These are phyloP conservation scores for Drosophila ercepeae DNA, from an alignment of 1,140 invertebrate genomes.

Conservation along the genomic window DNA sequence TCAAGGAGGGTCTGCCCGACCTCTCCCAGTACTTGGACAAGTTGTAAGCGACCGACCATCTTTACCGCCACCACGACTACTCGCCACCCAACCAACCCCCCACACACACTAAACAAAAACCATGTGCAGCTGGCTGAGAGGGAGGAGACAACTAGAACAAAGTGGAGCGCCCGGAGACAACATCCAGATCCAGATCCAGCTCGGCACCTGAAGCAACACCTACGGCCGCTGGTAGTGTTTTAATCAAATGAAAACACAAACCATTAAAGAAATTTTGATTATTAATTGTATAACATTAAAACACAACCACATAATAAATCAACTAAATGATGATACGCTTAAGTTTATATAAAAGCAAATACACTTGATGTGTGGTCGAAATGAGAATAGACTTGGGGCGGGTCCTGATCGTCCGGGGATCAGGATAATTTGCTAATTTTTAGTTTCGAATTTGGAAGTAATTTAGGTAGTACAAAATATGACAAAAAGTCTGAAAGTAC, in stretches of 20 bases:
- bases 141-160: slow-evolving; percentile 32
- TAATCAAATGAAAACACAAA: slow-evolving; percentile 54
- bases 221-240: slow-evolving; percentile 62
- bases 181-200: slow-evolving; percentile 20
- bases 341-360: slow-evolving; percentile 65
- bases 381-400: slow-evolving; percentile 5
- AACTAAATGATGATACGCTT: slow-evolving; percentile 75
- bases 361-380: slow-evolving; percentile 17
- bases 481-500: neutral
- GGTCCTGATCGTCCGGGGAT: too few species aligned
- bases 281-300: slow-evolving; percentile 79
- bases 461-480: neutral
- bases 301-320: slow-evolving; percentile 75
- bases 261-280: slow-evolving; percentile 76
- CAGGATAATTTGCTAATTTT: too few species aligned
- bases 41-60: slow-evolving; percentile 88
- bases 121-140: slow-evolving; percentile 52
- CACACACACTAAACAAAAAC: slow-evolving; percentile 24
- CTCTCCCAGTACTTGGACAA: slow-evolving; percentile 96
- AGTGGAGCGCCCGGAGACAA: slow-evolving; percentile 33
- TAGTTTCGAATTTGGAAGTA: neutral
- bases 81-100: slow-evolving; percentile 5
- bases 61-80: neutral
- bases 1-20: slow-evolving; percentile 98
- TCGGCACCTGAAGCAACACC: slow-evolving; percentile 31